Evolutionary conservation across 2,113 vertebrate species (phyloP), one percentile per base, ranked within the genome.

Genomic region (Salvelinus sp.): DNA sequence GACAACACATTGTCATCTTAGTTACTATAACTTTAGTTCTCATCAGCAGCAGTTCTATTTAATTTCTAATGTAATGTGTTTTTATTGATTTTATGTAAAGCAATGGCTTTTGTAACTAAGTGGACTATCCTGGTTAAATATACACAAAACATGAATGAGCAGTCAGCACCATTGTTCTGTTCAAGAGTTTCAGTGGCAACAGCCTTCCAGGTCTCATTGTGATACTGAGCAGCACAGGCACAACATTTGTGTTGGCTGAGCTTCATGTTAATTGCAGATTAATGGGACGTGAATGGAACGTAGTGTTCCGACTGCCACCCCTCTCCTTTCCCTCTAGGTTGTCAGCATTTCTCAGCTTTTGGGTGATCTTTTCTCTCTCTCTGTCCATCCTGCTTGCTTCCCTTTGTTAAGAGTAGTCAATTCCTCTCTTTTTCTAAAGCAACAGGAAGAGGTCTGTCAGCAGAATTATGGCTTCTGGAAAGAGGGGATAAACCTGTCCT

Each of bases 371-470:
- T 62, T 74, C 54, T 67, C 44, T 79, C 44, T 28, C 70, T 4
- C 44, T 23, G 73, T 81, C 74, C 82, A 81, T 88, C 87, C 88
- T 87, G 87, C 74, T 77, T 13, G 33, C 30, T 20, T 73, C 64
- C 82, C 54, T 73, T 81, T 90, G 86, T 87, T 74, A 72, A 74
- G 58, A 70, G 54, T 10, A 69, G 68, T 75, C 65, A 47, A 69
- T 87, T 76, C 76, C 27, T 65, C 58, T 50, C 63, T 79, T 79
- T 44, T 81, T 74, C 50, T 57, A 81, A 76, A 84, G 60, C 65
- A 84, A 87, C 78, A 73, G 84, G 87, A 85, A 91, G 88, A 77
- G 87, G 83, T 44, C 77, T 18, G 90, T 93, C 90, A 92, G 88
- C 90, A 92, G 76, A 93, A 90, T 83, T 57, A 6, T 13, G 33